Base-by-base conservation (phyloP, 2,113 vertebrate genomes). In the Brienomyrus longianalis region DNA sequence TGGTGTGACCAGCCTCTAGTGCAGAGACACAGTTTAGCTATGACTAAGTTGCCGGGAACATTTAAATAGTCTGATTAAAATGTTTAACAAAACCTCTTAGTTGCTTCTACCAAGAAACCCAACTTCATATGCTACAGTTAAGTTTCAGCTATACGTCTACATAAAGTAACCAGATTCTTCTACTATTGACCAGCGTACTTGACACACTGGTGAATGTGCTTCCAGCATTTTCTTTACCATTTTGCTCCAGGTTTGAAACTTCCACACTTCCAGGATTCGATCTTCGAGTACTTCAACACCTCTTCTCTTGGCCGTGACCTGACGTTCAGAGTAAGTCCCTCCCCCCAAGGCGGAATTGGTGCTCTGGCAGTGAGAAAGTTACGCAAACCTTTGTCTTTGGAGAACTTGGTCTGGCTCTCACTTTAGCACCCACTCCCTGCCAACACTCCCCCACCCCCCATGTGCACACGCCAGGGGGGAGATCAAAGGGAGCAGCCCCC, bases 281-380 rank as follows among this genome's bases (percentile, higher is more conserved):
- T 99, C 90, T 99, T 99, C 94, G 98, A 98, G 35, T 99, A 99
- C 91, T 99, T 99, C 95, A 99, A 99, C 95, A 97, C 98, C 0
- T 98, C 98, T 70, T 97, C 98, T 84, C 95, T 99, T 91, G 96
- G 97, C n/a, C 97, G 98, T 4, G 98, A 99, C 92, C 95, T 99
- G 89, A 97, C 97, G 19, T 98, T 98, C 94, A 97, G 97, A 95
- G 98, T 99, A 92, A 98, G 98, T 97, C 17, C 27, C 27, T n/a
- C 23, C 35, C 35, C 17, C 21, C 45, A 48, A 5, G 3, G 2
- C 8, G 1, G 6, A 84, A 87, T 87, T 43, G 35, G 51, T 39
- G 15, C 51, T 3, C 0, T 15, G 9, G 50, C 15, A 52, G 5
- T 86, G n/a, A 48, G 27, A 52, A 86, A 31, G 15, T 52, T 19